Evolutionary conservation across 2,797 vertebrate genomes (phyloP).

Genomic region (Luscinia luscinia): DNA sequence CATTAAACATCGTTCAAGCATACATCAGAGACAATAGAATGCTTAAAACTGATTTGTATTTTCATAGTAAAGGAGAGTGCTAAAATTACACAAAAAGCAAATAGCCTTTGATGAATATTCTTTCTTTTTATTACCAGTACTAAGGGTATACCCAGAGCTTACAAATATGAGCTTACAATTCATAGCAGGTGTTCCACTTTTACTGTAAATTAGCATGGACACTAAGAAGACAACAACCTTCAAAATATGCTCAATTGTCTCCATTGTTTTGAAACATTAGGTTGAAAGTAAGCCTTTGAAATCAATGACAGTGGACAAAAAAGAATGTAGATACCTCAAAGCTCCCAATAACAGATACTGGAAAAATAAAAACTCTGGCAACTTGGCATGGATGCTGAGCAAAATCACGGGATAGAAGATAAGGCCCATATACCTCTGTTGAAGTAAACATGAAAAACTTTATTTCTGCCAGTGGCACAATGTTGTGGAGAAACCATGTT

Average conservation of each 20-base stretch:
- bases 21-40: background rate
- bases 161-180: background rate
- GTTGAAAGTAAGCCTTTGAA: background rate
- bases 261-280: background rate
- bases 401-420: background rate
- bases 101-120: background rate
- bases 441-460: background rate
- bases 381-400: background rate
- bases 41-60: background rate
- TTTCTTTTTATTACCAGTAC: background rate
- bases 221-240: background rate
- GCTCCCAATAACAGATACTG: background rate
- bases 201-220: background rate
- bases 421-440: no score
- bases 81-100: background rate
- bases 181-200: background rate
- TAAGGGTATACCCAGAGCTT: background rate
- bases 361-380: background rate
- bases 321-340: background rate
- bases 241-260: background rate
- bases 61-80: background rate
- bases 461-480: background rate
- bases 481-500: background rate
- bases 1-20: background rate
- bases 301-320: background rate